Percentiles rank a stretch among this genome's conserved stretches.
phyloP scores from a whole-genome alignment of 2,113 vertebrate species.

The Ammospiza nelsoni region DNA sequence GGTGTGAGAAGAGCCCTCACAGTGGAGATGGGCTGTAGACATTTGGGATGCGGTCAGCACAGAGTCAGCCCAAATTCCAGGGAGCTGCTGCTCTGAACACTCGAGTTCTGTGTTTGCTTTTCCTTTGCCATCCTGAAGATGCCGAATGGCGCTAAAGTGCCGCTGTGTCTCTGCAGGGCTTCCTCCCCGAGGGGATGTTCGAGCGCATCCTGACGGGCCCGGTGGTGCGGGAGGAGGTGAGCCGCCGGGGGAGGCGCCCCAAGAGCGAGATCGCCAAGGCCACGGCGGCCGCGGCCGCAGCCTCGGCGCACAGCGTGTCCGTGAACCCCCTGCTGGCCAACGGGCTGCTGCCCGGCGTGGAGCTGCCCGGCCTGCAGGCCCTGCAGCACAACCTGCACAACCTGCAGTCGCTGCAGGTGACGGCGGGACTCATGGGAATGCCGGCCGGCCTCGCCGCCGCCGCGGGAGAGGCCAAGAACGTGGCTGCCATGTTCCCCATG shows the following conservation, averaged over 20 bases:
- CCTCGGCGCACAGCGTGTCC: slow-evolving; percentile 62
- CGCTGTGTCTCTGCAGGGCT: slow-evolving; percentile 79
- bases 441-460: slow-evolving; percentile 84
- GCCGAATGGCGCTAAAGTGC: background rate
- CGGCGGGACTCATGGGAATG: slow-evolving; percentile 91
- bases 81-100: accelerated
- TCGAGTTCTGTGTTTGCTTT: background rate
- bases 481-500: slow-evolving; percentile 97
- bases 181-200: slow-evolving; percentile 96
- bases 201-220: slow-evolving; percentile 97
- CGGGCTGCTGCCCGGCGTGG: slow-evolving; percentile 89
- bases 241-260: slow-evolving; percentile 91
- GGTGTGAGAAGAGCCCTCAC: background rate
- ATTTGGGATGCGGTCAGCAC: background rate
- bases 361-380: slow-evolving; percentile 92
- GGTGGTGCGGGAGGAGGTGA: slow-evolving; percentile 96
- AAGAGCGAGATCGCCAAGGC: slow-evolving; percentile 91
- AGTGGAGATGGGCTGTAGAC: background rate
- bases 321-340: slow-evolving; percentile 87
- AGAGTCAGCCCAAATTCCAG: background rate
- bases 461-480: slow-evolving; percentile 83
- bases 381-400: slow-evolving; percentile 95
- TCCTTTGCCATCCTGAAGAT: background rate
- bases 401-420: slow-evolving; percentile 93
- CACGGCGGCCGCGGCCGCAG: slow-evolving; percentile 58